These are phyloP conservation scores for Clivina fossor DNA, from an alignment of 2,888 invertebrate species.

Conservation along the genomic window DNA sequence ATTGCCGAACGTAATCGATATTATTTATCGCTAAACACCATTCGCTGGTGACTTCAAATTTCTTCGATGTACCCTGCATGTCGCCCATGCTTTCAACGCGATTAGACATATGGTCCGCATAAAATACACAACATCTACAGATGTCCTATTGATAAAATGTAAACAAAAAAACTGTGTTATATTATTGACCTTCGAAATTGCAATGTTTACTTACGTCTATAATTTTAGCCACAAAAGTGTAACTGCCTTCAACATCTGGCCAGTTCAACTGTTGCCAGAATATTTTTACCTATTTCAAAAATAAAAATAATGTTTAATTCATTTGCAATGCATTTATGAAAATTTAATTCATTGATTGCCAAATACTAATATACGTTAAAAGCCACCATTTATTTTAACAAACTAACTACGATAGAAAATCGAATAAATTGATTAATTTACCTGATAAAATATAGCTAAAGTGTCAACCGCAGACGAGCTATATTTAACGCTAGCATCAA, in stretches of 20 bases:
- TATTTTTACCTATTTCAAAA: conserved; percentile 80
- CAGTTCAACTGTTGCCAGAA: conserved; percentile 96
- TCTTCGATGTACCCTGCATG: conserved; percentile 63
- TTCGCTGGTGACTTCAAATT: conserved; percentile 79
- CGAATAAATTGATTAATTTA: too few species aligned
- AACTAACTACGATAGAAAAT: too few species aligned
- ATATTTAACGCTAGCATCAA: conserved; percentile 84
- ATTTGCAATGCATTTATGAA: not conserved
- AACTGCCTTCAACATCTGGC: conserved; percentile 91
- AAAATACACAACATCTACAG: conserved; percentile 88
- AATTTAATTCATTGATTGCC: not conserved
- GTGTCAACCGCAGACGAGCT: conserved; percentile 96
- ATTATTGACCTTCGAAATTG: not conserved
- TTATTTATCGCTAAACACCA: conserved; percentile 97
- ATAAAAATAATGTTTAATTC: conserved; percentile 27
- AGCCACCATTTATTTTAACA: not conserved
- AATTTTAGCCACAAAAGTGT: conserved; percentile 90
- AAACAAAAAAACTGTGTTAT: conserved; percentile 9
- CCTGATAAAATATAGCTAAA: conserved; percentile 78
- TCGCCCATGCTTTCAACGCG: conserved; percentile 70
- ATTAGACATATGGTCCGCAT: conserved; percentile 81
- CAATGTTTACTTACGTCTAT: conserved; percentile 71
- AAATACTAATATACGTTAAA: not conserved
- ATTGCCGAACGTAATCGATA: conserved; percentile 90
- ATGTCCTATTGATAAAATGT: conserved; percentile 67